Base-by-base conservation (phyloP, 2,797 vertebrate species). In the Channa striata region DNA sequence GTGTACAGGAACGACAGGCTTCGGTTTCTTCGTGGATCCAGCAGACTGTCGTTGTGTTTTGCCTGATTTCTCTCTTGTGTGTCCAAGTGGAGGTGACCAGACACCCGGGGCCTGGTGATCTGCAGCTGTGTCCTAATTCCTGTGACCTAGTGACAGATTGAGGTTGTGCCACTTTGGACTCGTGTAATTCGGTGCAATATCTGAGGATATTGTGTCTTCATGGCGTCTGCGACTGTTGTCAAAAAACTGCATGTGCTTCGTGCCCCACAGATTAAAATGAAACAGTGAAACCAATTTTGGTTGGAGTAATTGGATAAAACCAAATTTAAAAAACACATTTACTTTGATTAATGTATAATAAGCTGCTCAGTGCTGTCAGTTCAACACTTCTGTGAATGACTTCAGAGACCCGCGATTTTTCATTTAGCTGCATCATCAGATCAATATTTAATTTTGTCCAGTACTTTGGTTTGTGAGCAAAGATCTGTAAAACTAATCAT, bases 61-160 rank as follows among this genome's bases (percentile, higher is more conserved):
- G 70, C 56, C 75, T 69, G 46, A 77, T 65, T 62, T n/a, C n/a
- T 60, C 72, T 42, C 36, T 78, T 43, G 34, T 11, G n/a, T 10
- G 21, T 63, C 43, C 0, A 1, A 3, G 2, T 50, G 60, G 61
- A 78, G 44, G 46, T 61, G 65, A 61, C 68, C 48, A 68, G 75
- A 81, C 48, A 59, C 59, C 71, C 23, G 71, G 0, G 5, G 67
- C 58, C 72, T 62, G 43, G 63, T 9, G 11, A 9, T 81, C 75
- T 70, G 60, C 64, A 68, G 50, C 74, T 72, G 51, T 12, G 9
- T 59, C 56, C 75, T 80, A 34, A 85, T 81, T 81, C 54, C 20
- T 80, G 72, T 23, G 56, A 68, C 59, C 65, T 68, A 64, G 39
- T 71, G 69, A 79, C 78, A 84, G 65, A 77, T 78, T 62, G 44